Percentiles rank a stretch among this genome's conserved stretches.
These are phyloP conservation scores for Alectoris magna DNA, from an alignment of 2,797 vertebrate species.

Conservation along the genomic window DNA sequence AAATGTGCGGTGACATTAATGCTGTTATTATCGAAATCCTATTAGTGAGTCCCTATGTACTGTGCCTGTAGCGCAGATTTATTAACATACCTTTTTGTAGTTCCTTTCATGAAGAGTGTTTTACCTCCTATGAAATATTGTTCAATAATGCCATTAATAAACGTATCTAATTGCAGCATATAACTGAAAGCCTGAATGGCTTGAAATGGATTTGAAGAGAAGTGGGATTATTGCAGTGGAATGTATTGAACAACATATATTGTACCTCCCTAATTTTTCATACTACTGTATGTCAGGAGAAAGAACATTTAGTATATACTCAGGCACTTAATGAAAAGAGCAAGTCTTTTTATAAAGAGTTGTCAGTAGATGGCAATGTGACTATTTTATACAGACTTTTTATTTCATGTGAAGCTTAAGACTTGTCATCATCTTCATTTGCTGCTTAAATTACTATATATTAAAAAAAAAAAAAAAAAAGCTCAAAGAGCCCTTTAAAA, in stretches of 20 bases:
- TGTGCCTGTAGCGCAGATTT: constrained; percentile 56
- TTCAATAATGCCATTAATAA: constrained; percentile 74
- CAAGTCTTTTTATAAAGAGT: constrained; percentile 62
- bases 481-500: constrained; percentile 74
- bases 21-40: constrained; percentile 78
- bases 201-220: constrained; percentile 54
- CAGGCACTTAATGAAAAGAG: constrained; percentile 51
- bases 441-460: constrained; percentile 71
- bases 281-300: neutral
- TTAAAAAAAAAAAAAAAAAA: constrained; percentile 44
- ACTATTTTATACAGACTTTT: constrained; percentile 73
- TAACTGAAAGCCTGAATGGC: constrained; percentile 62
- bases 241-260: neutral
- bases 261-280: neutral
- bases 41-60: constrained; percentile 68
- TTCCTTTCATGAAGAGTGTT: constrained; percentile 72
- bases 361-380: constrained; percentile 87
- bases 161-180: constrained; percentile 69
- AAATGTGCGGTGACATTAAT: constrained; percentile 73
- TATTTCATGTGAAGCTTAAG: constrained; percentile 44
- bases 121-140: constrained; percentile 69
- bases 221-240: constrained; percentile 61
- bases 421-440: constrained; percentile 70
- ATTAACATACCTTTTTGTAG: constrained; percentile 67
- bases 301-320: constrained; percentile 39